These are phyloP conservation scores for Nipponacmea schrenckii DNA, from an alignment of 2,888 invertebrate genomes.

Conservation along the genomic window DNA sequence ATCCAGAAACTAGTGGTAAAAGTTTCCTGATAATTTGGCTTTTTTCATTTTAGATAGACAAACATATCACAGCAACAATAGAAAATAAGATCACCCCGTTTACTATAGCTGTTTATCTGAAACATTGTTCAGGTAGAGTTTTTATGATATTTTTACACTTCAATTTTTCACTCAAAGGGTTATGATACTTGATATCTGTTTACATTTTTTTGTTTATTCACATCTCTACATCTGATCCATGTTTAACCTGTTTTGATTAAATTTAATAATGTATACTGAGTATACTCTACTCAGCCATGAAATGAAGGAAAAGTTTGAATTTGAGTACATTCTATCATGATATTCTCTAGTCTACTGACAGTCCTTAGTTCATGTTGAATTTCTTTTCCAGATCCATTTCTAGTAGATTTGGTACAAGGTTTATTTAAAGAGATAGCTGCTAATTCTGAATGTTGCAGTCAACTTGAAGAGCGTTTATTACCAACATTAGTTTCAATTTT, in stretches of 20 bases:
- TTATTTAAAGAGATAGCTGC: conserved; percentile 75
- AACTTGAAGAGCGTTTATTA: conserved; percentile 75
- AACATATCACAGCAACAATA: conserved; percentile 74
- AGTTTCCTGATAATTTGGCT: neutral
- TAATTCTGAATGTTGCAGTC: conserved; percentile 73
- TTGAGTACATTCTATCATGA: too few species aligned
- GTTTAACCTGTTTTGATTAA: too few species aligned
- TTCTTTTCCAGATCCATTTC: conserved; percentile 72
- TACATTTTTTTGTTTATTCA: too few species aligned
- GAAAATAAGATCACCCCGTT: conserved; percentile 76
- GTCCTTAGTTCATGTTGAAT: too few species aligned
- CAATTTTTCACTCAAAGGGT: neutral
- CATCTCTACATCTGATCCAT: too few species aligned
- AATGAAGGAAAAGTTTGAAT: too few species aligned
- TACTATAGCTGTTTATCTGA: conserved; percentile 77
- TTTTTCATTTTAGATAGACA: conserved; percentile 71
- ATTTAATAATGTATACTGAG: too few species aligned
- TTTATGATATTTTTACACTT: neutral
- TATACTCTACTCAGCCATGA: too few species aligned
- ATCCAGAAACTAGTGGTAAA: too few species aligned
- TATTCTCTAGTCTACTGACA: too few species aligned
- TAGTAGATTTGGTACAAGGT: conserved; percentile 75
- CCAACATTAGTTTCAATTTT: conserved; percentile 76
- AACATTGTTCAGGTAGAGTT: conserved; percentile 71
- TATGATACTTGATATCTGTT: neutral